Base-by-base conservation (phyloP, 1,140 invertebrate genomes). In the Alviniconcha marisindica region DNA sequence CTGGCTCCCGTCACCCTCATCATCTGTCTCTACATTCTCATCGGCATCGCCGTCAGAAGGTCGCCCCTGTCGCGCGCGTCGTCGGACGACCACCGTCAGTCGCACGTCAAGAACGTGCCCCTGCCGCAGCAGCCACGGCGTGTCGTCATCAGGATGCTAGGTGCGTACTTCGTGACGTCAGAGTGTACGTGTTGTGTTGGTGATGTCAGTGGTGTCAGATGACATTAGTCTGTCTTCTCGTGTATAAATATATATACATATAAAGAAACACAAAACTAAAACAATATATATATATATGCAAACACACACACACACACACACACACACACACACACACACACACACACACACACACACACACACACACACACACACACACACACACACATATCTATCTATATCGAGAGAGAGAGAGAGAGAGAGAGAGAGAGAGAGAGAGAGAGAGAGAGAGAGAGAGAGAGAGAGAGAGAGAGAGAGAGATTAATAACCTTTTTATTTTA, bases 1-100 rank as follows among this genome's bases (percentile, higher is more conserved):
- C 84, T 93, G 28, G 79, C 92, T 10, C 94, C 94, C 12, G 93
- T 94, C 88, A 89, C 89, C 14, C 69, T 94, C 12, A 93, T 94
- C 78, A 90, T 90, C 33, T 87, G 92, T 18, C 85, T 94, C 18
- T 94, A 94, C 81, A 90, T 92, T 40, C 78, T 91, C 56, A 94
- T 94, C 56, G 93, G 92, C 10, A 73, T 93, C 1, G 89, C 92
- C 1, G 85, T 94, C 12, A 82, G 91, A n/a, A 87, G 86, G 21
- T 92, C 92, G 4, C 83, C 88, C 18, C 81, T 89, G 40, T 48
- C 51, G 7, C 63, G 87, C n/a, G 83, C 74, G 4, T 54, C 82
- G 21, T 87, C 87, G 14, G 86, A 89, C 73, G 88, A 88, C n/a
- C 81, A 71, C 56, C 73, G 89, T 44, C 44, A 44, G 81, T 15